These are phyloP conservation scores for Cryptoblepharus egeriae DNA, from an alignment of 2,797 vertebrate genomes.

Conservation along the genomic window DNA sequence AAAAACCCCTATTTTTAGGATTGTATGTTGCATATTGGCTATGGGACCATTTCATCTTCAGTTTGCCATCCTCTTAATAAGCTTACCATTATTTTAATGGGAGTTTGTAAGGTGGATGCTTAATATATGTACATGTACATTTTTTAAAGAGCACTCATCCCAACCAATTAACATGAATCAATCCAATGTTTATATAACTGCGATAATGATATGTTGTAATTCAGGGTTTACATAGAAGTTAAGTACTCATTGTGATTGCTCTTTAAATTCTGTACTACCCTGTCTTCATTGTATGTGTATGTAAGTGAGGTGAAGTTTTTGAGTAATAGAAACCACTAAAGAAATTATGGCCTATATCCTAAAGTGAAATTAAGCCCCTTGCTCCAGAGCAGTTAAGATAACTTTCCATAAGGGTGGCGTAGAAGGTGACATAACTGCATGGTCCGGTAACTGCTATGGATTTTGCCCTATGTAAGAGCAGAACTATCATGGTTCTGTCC, in stretches of 20 bases:
- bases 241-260: background rate
- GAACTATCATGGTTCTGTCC: background rate
- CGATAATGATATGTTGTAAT: background rate
- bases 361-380: no score
- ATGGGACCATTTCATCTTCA: background rate
- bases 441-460: no score
- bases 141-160: background rate
- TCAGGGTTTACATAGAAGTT: background rate
- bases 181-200: background rate
- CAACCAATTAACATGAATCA: background rate
- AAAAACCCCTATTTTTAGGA: background rate
- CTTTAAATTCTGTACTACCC: background rate
- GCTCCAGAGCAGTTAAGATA: no score
- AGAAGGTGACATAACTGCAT: no score
- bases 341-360: no score
- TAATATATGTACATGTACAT: background rate
- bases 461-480: background rate
- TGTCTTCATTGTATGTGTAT: background rate
- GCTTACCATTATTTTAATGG: background rate
- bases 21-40: background rate
- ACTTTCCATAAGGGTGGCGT: no score
- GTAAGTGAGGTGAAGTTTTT: background rate
- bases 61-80: no score
- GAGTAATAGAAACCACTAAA: background rate
- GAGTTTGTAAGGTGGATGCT: background rate